Evolutionary conservation across 2,888 invertebrate species (phyloP), one percentile per base, ranked within the genome.

Genomic region (Cheiracanthium punctorium): DNA sequence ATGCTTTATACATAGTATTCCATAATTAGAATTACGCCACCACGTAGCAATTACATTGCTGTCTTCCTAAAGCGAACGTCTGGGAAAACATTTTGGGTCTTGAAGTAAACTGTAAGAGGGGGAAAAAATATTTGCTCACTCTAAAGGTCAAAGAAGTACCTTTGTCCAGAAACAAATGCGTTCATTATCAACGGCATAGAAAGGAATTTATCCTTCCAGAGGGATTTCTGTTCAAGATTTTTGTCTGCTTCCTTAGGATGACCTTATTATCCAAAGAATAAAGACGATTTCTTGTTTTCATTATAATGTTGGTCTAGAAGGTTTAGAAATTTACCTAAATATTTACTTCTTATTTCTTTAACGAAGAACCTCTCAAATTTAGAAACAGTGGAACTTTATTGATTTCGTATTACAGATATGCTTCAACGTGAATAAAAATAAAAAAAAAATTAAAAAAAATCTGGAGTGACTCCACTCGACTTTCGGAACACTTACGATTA

Each of bases 181-280:
- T 72, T 82, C 76, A 82, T 82, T 82, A 76, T 82, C 82, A 82
- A 76, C 77, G 76, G 77, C 76, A 82, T 77, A 71, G 77, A 82
- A 82, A 76, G 71, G 37, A 41, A 65, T 77, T 24, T 65, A 71
- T 33, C 48, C 65, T 71, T 72, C 37, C 20, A n/a, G 58, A 69
- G 72, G 76, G 77, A 82, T 77, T 70, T 48, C 82, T 72, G 77
- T 82, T 82, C 82, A 71, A 52, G 30, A 24, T 71, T 76, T 65
- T 70, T n/a, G n/a, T n/a, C n/a, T n/a, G n/a, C n/a, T 72, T 82
- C 82, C 76, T 69, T 24, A 52, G 32, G 76, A 71, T 76, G 64
- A 43, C 76, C 71, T 30, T 64, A n/a, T 64, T 28, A 29, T 24
- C 52, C 37, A 33, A 69, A 76, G 71, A 65, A 71, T 43, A 71